Evolutionary conservation across 1,140 invertebrate genomes (phyloP), one percentile per base, ranked within the genome.

Genomic region (Amyelois transitella): DNA sequence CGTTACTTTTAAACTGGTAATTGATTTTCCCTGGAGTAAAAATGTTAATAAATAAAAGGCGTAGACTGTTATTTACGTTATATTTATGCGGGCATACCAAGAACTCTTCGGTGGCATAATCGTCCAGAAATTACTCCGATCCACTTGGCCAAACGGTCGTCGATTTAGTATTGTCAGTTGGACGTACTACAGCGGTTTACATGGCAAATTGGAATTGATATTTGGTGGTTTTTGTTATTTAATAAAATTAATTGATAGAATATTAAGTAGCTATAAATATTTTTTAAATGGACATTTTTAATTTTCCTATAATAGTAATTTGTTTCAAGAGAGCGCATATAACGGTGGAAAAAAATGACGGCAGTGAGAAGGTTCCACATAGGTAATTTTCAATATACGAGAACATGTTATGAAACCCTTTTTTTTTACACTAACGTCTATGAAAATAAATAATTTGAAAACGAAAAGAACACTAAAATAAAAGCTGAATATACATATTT

Each of bases 81-180:
- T 69, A 66, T 69, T 69, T 69, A 69, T 69, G 67, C 58, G 67
- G 63, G 45, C 43, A 24, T 69, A 66, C 67, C 53, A 43, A 49
- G 67, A 69, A 69, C 58, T 57, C 50, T 17, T 25, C 61, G 60
- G 66, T 54, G 57, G 66, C 63, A 53, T 65, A 69, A 65, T 69
- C 54, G 62, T 53, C 45, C 53, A 61, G 50, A 69, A 69, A 69
- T 69, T 69, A 58, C 56, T 18, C 43, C 44, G 18, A 60, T 62
- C 56, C 49, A 20, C 20, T 43, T 52, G 32, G 25, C 43, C 43
- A 54, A 53, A 25, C 21, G 43, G 21, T 44, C 43, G 49, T 43
- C 28, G 44, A 47, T 60, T 51, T 60, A 53, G 60, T 50, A 53
- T 55, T 64, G 52, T 44, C 57, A 63, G 55, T 58, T 50, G 50